Conservation (phyloP, 2,113 vertebrate species). For the Sturnira hondurensis region DNA sequence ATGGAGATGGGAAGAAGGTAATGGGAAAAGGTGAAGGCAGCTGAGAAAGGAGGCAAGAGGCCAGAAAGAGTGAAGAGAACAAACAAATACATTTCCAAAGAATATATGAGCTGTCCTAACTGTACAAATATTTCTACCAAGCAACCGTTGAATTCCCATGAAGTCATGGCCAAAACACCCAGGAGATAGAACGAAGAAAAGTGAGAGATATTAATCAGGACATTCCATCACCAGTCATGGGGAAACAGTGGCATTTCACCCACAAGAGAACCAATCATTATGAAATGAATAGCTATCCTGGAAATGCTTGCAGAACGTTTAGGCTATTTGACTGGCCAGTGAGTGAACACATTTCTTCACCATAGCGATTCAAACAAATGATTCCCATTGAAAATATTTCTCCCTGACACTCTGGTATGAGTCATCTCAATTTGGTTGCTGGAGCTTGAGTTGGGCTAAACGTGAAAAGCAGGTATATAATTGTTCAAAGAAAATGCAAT, state of each 20-base stretch:
- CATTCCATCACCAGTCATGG: slow-evolving; percentile 41
- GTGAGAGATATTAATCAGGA: slow-evolving; percentile 70
- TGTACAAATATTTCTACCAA: slow-evolving; percentile 71
- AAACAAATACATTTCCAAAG: slow-evolving; percentile 61
- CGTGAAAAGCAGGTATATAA: slow-evolving; percentile 7
- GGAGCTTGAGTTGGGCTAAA: background rate
- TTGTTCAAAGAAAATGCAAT: background rate
- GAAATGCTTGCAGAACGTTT: slow-evolving; percentile 30
- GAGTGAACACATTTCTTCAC: slow-evolving; percentile 53
- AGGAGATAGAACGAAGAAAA: slow-evolving; percentile 65
- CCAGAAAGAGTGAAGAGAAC: slow-evolving; percentile 6
- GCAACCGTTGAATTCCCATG: slow-evolving; percentile 69
- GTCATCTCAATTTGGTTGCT: background rate
- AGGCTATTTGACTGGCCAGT: slow-evolving; percentile 10
- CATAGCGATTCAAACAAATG: slow-evolving; percentile 65
- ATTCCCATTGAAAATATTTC: slow-evolving; percentile 42
- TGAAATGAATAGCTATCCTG: slow-evolving; percentile 45
- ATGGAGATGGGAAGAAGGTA: background rate
- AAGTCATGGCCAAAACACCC: slow-evolving; percentile 70
- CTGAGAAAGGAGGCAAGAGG: background rate
- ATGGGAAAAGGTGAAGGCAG: background rate
- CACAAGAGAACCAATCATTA: background rate
- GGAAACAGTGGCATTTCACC: slow-evolving; percentile 16
- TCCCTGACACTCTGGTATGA: background rate
- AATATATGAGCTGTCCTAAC: slow-evolving; percentile 54